phyloP scores from a whole-genome alignment of 2,797 vertebrate genomes.

The Ceyx erithaca region DNA sequence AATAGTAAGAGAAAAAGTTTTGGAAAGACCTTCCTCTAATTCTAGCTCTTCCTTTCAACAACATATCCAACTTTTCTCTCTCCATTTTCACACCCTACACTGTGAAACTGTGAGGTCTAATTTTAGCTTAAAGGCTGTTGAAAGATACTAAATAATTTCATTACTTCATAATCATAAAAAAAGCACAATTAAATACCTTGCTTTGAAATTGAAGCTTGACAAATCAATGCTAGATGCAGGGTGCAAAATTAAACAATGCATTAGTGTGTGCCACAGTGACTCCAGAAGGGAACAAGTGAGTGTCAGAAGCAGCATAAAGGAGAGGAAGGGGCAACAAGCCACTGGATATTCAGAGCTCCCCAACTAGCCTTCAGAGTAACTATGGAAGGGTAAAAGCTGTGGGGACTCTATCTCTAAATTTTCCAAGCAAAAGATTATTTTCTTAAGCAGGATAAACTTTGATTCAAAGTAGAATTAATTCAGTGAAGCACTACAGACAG shows the following conservation, averaged over 20 bases:
- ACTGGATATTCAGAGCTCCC: background rate
- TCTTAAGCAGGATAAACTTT: too few species aligned
- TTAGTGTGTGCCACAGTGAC: background rate
- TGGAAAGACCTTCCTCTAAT: background rate
- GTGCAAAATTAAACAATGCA: background rate
- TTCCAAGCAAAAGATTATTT: background rate
- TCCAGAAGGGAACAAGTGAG: background rate
- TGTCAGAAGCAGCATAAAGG: background rate
- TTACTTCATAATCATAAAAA: background rate
- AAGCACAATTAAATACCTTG: background rate
- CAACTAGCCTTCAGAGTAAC: background rate
- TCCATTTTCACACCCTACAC: background rate
- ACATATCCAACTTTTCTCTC: background rate
- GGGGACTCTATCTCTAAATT: background rate
- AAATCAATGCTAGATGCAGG: background rate
- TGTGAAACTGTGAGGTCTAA: slow-evolving; percentile 23
- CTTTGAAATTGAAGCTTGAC: background rate
- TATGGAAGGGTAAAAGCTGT: background rate
- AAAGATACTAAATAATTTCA: background rate
- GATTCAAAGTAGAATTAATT: background rate
- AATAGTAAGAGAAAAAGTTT: background rate
- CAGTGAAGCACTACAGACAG: background rate
- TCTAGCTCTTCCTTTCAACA: background rate
- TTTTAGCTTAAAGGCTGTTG: slow-evolving; percentile 8
- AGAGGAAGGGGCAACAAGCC: background rate